Evolutionary conservation across 2,888 invertebrate genomes (phyloP).

Genomic region (Endomychus coccineus): DNA sequence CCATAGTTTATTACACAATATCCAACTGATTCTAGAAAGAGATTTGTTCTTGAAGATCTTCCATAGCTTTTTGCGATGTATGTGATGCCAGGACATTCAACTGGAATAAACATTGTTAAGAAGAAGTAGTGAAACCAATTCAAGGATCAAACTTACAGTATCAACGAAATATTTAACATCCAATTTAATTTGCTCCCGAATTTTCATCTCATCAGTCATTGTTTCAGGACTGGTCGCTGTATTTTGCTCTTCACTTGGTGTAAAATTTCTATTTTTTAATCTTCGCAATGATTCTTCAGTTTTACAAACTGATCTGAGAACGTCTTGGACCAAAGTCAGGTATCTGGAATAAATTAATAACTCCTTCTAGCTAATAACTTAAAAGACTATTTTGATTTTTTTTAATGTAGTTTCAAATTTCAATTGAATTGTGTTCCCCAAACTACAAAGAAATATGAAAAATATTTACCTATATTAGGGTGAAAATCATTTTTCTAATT

Average conservation of each 20-base stretch:
- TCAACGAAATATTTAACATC: slow-evolving; percentile 73
- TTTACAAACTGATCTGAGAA: slow-evolving; percentile 86
- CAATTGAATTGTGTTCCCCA: too few relatives aligned
- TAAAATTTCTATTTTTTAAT: slow-evolving; percentile 53
- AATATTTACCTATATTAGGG: too few relatives aligned
- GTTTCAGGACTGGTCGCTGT: slow-evolving; percentile 51
- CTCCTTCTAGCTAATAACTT: too few relatives aligned
- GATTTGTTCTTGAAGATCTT: background rate
- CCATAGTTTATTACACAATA: too few relatives aligned
- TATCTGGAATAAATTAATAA: slow-evolving; percentile 53
- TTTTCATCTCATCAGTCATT: slow-evolving; percentile 81
- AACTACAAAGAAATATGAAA: too few relatives aligned
- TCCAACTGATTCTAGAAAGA: too few relatives aligned
- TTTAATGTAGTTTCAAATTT: too few relatives aligned
- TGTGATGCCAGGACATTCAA: background rate
- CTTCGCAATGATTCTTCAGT: slow-evolving; percentile 91
- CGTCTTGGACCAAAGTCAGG: slow-evolving; percentile 71
- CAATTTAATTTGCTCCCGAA: slow-evolving; percentile 78
- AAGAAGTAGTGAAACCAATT: too few relatives aligned
- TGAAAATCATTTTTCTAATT: too few relatives aligned
- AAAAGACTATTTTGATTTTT: too few relatives aligned
- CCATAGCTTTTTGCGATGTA: background rate
- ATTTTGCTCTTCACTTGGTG: slow-evolving; percentile 42
- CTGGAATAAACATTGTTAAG: slow-evolving; percentile 1
- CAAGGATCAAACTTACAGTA: slow-evolving; percentile 34